Percentiles rank a stretch among this genome's conserved stretches.
phyloP scores from a whole-genome alignment of 2,888 invertebrate genomes.

The Busseola fusca region DNA sequence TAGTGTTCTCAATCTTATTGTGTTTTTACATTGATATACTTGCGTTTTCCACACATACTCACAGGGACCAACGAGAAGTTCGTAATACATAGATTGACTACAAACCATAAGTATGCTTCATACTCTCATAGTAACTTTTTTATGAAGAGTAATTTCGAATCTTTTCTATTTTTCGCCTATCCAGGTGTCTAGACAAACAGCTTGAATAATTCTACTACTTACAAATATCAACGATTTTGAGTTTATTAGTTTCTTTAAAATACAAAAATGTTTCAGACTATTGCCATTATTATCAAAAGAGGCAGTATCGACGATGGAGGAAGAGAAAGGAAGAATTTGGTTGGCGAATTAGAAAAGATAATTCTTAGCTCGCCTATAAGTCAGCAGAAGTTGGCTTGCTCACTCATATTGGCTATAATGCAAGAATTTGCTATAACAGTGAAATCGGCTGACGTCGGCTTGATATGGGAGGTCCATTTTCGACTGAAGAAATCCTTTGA shows the following conservation, averaged over 20 bases:
- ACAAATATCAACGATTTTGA: no score
- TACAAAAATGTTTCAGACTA: conserved; percentile 87
- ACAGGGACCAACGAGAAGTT: not conserved
- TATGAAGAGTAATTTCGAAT: not conserved
- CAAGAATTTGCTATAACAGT: conserved; percentile 96
- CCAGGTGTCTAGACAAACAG: no score
- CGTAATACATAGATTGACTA: fast-evolving
- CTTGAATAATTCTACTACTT: conserved; percentile 2
- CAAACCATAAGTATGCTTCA: no score
- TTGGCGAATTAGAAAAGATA: conserved; percentile 93
- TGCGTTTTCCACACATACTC: not conserved
- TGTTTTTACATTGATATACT: not conserved
- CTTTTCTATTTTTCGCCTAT: not conserved
- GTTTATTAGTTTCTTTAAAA: not conserved
- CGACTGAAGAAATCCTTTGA: conserved; percentile 96
- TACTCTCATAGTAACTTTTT: no score
- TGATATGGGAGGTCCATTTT: conserved; percentile 96
- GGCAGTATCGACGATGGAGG: conserved; percentile 93
- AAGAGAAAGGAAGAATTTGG: conserved; percentile 90
- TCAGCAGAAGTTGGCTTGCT: conserved; percentile 95
- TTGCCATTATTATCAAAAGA: conserved; percentile 96
- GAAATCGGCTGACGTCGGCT: conserved; percentile 95
- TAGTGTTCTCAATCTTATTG: not conserved
- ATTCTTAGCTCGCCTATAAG: conserved; percentile 94
- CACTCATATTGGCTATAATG: conserved; percentile 94